Base-by-base conservation (phyloP, 2,113 vertebrate species). In the Gallinago undulata region DNA sequence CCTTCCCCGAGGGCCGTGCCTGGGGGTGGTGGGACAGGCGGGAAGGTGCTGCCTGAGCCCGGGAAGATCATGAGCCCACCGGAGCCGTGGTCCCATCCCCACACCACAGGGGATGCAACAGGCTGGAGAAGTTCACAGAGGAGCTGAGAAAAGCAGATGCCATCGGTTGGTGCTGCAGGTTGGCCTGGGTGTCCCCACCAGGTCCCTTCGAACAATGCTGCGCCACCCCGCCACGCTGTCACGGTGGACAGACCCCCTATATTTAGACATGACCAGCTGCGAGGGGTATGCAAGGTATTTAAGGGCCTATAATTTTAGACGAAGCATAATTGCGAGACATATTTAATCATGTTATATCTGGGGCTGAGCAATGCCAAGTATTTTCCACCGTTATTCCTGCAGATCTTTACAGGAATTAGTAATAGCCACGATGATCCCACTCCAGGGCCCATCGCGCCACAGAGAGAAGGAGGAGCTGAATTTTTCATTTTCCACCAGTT, bases 241-340 rank as follows among this genome's bases (percentile, higher is more conserved):
- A 2, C 43, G 10, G 82, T 5, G 51, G 27, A 33, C 51, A 90
- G 72, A 55, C 25, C 23, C 66, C 90, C 94, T 97, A 96, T 96
- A 97, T 97, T 97, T 97, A 97, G 93, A 7, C 24, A 14, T 35
- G 35, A 69, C 92, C 94, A 97, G 95, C 93, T 97, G 94, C 41
- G 76, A 91, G 68, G 5, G 7, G 77, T 45, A 92, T 12, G 84
- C 11, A 37, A 86, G 79, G 90, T 18, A 96, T 97, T 93, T 74
- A 16, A 91, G 70, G 86, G 63, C 28, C 55, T 69, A 69, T 76
- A 95, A 96, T 97, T 97, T 95, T 97, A 97, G 96, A 84, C 85
- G 55, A 53, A 91, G 93, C 72, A 87, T 92, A 94, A 96, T 96
- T 81, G 93, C 37, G 87, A 95, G 95, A 90, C 87, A 27, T 92